Evolutionary conservation across 2,113 vertebrate species (phyloP).

Genomic region (Labrus mixtus): DNA sequence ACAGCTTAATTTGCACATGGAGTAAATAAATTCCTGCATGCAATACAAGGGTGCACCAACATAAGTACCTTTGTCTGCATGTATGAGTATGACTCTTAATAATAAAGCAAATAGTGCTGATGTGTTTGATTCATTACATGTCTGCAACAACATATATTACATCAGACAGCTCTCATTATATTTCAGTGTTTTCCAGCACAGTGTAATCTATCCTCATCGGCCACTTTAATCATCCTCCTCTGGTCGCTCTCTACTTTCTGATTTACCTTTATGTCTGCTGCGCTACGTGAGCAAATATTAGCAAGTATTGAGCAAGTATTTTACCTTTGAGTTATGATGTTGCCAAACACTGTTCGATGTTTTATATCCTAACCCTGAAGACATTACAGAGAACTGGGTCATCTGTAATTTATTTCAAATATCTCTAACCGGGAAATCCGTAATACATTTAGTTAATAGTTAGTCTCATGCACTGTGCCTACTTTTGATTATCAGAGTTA

Average conservation of each 20-base stretch:
- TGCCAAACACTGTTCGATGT: neutral
- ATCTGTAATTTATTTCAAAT: neutral
- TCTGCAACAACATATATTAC: slow-evolving; percentile 11
- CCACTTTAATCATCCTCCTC: slow-evolving; percentile 7
- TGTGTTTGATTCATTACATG: slow-evolving; percentile 55
- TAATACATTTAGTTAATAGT: neutral
- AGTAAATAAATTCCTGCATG: no score
- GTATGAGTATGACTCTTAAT: neutral
- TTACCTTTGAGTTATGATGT: slow-evolving; percentile 4
- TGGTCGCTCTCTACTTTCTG: neutral
- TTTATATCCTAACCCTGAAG: neutral
- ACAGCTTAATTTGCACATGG: no score
- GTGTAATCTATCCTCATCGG: slow-evolving; percentile 43
- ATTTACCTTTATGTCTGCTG: slow-evolving; percentile 4
- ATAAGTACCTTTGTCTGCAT: neutral
- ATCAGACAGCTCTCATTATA: slow-evolving; percentile 32
- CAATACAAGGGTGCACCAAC: neutral
- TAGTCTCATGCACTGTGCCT: neutral
- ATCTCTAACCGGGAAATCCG: neutral
- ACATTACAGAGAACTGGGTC: neutral
- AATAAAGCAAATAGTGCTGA: slow-evolving; percentile 29
- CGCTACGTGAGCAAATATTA: slow-evolving; percentile 1
- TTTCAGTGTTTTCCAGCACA: slow-evolving; percentile 27
- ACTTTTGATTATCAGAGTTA: neutral
- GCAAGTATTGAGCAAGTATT: no score